Percentiles rank a stretch among this genome's conserved stretches.
phyloP scores from a whole-genome alignment of 2,113 vertebrate genomes.

The Sceloporus tristichus region DNA sequence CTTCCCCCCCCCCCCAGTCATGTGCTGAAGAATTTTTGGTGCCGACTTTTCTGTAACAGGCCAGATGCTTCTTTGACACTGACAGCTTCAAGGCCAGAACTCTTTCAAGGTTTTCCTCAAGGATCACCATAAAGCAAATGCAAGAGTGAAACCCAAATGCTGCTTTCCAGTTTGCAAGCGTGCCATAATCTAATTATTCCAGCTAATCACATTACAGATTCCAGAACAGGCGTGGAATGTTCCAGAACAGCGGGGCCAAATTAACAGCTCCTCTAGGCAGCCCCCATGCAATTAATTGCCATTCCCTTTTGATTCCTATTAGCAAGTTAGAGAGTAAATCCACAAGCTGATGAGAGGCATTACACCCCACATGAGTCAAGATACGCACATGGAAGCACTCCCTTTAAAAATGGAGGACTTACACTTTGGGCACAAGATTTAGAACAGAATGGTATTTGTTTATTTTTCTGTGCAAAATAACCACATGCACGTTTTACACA shows the following conservation, averaged over 20 bases:
- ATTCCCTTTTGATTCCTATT: slow-evolving; percentile 26
- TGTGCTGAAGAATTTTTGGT: too few relatives aligned
- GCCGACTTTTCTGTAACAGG: too few relatives aligned
- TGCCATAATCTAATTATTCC: slow-evolving; percentile 58
- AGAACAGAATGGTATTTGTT: too few relatives aligned
- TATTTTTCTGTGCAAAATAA: too few relatives aligned
- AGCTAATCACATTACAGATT: slow-evolving; percentile 42
- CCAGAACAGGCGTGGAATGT: slow-evolving; percentile 14
- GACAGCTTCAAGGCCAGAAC: too few relatives aligned
- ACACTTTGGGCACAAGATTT: background rate
- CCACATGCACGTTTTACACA: too few relatives aligned
- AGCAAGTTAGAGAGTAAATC: slow-evolving; percentile 37
- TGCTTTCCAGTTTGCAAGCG: slow-evolving; percentile 53
- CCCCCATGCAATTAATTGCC: slow-evolving; percentile 13
- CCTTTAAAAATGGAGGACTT: background rate
- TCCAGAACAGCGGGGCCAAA: slow-evolving; percentile 40
- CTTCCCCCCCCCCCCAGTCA: too few relatives aligned
- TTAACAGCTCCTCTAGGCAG: slow-evolving; percentile 39
- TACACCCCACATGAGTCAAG: slow-evolving; percentile 22
- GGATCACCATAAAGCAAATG: slow-evolving; percentile 41
- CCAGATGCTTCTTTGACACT: too few relatives aligned
- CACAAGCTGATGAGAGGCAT: slow-evolving; percentile 10
- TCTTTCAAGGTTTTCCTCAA: too few relatives aligned
- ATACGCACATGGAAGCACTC: background rate
- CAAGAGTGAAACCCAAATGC: slow-evolving; percentile 36